phyloP scores from a whole-genome alignment of 2,797 vertebrate species.

The Hypotaenidia okinawae region DNA sequence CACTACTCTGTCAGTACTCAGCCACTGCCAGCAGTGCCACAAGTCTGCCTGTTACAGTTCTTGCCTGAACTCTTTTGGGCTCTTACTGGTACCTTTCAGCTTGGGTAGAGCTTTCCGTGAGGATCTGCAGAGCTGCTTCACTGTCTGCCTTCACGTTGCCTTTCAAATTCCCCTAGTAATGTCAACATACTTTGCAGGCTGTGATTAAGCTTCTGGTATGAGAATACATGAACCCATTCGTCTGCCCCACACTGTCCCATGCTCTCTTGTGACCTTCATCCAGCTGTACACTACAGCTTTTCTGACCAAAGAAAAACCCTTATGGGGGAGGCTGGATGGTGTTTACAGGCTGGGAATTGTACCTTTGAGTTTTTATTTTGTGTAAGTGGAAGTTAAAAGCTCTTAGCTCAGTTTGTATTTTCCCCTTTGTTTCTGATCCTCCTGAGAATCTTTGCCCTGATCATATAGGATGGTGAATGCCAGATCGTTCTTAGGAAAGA shows the following conservation, averaged over 20 bases:
- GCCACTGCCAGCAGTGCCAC: not conserved
- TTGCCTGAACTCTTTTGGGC: not conserved
- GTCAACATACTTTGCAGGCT: not conserved
- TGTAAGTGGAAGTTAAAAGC: not conserved
- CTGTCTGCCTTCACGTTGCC: not conserved
- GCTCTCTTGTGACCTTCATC: not conserved
- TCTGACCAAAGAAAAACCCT: not conserved
- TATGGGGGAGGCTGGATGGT: not conserved
- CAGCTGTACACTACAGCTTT: not conserved
- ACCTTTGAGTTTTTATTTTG: not conserved
- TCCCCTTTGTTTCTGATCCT: not conserved
- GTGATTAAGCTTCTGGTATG: not conserved
- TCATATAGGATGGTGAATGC: not conserved
- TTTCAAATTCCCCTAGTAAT: not conserved
- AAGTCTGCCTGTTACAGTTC: not conserved
- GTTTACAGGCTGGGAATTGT: not conserved
- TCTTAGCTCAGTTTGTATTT: not conserved
- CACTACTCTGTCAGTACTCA: not conserved
- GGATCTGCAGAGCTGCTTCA: not conserved
- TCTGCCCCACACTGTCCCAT: accelerated
- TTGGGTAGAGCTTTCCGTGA: not conserved
- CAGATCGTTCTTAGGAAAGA: not conserved
- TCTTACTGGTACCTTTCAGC: not conserved
- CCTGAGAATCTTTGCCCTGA: not conserved
- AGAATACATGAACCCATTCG: not conserved